Percentiles rank a stretch among this genome's conserved stretches.
phyloP scores from a whole-genome alignment of 2,113 vertebrate species.

The Pachycephala philippinensis region DNA sequence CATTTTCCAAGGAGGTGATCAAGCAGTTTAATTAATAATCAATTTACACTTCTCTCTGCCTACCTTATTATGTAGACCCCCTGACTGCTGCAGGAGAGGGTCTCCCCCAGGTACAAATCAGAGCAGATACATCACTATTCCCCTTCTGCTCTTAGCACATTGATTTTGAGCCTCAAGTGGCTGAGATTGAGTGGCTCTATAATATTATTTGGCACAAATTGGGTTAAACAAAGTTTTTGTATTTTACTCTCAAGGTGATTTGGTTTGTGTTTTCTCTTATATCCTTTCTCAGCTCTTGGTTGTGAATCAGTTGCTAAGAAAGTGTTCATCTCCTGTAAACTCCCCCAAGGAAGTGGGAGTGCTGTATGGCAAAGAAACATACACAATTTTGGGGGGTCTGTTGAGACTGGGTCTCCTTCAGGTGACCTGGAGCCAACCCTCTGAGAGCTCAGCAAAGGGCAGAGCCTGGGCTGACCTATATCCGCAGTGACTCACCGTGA shows the following conservation, averaged over 20 bases:
- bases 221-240: not conserved
- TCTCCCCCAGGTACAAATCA: not conserved
- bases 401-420: not conserved
- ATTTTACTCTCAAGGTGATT: not conserved
- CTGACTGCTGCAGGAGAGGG: not conserved
- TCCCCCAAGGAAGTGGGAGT: not conserved
- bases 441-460: not conserved
- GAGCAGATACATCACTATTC: not conserved
- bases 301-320: not conserved
- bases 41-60: not conserved
- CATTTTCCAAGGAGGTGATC: not conserved
- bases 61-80: not conserved
- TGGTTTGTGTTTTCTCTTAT: not conserved
- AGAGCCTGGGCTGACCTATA: not conserved
- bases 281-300: not conserved
- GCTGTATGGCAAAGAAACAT: not conserved
- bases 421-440: not conserved
- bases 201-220: not conserved
- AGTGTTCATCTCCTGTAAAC: not conserved
- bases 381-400: not conserved
- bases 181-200: not conserved
- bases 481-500: not conserved
- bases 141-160: not conserved
- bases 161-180: not conserved
- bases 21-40: not conserved